Evolutionary conservation across 2,113 vertebrate species (phyloP).

Genomic region (Eptatretus burgeri): DNA sequence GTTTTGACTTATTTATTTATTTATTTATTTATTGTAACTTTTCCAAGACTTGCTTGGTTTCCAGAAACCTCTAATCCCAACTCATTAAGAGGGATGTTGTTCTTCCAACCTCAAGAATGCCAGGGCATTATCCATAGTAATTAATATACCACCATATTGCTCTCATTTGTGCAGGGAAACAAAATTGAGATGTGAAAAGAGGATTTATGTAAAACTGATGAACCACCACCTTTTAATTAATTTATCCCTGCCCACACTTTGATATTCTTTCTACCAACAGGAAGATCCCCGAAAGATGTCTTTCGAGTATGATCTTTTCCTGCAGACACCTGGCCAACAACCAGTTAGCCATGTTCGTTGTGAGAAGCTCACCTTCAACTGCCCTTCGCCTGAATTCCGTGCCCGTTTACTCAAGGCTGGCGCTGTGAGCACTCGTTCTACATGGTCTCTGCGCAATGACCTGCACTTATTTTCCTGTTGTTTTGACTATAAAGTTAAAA

Average conservation of each 20-base stretch:
- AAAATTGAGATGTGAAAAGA: neutral
- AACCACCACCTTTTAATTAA: neutral
- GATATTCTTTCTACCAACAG: constrained; percentile 15
- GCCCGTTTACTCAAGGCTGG: constrained; percentile 51
- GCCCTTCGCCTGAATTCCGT: constrained; percentile 53
- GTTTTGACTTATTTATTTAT: too few species aligned
- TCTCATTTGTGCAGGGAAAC: too few species aligned
- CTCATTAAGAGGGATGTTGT: too few species aligned
- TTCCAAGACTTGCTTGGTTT: too few species aligned
- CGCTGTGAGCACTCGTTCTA: constrained; percentile 39
- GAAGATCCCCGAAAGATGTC: constrained; percentile 66
- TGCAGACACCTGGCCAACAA: constrained; percentile 58
- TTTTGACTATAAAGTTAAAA: too few species aligned
- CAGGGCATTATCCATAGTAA: too few species aligned
- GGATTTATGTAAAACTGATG: neutral
- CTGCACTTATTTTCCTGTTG: too few species aligned
- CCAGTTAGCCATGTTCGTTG: constrained; percentile 65
- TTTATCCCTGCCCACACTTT: neutral
- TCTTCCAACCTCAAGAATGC: too few species aligned
- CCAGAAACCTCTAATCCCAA: too few species aligned
- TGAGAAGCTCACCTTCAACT: constrained; percentile 64
- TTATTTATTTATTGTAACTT: too few species aligned
- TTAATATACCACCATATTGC: too few species aligned
- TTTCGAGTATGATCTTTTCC: constrained; percentile 65
- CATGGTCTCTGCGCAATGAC: too few species aligned